phyloP scores from a whole-genome alignment of 1,140 invertebrate species.

The Tribolium castaneum region DNA sequence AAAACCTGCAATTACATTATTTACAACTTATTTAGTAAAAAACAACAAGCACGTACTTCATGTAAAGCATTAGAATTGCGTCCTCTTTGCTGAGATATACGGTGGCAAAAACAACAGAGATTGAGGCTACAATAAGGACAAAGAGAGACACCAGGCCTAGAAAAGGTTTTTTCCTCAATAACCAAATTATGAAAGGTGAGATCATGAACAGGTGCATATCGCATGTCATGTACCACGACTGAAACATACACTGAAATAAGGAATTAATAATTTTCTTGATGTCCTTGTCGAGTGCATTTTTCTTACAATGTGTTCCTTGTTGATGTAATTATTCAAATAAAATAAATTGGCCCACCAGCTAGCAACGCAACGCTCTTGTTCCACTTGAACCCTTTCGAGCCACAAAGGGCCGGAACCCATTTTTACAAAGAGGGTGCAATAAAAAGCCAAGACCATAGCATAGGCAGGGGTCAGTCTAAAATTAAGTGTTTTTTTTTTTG shows the following conservation, averaged over 20 bases:
- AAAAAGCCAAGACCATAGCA: constrained; percentile 74
- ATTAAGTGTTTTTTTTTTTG: constrained; percentile 35
- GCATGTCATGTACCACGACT: constrained; percentile 90
- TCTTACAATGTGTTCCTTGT: constrained; percentile 73
- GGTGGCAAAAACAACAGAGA: constrained; percentile 72
- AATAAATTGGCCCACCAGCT: constrained; percentile 89
- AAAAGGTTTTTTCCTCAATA: constrained; percentile 74
- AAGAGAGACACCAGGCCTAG: constrained; percentile 69
- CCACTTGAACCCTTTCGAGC: constrained; percentile 69
- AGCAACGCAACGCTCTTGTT: constrained; percentile 74
- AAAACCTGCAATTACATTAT: constrained; percentile 66
- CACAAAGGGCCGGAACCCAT: constrained; percentile 77
- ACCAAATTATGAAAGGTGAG: constrained; percentile 79
- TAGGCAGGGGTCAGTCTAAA: constrained; percentile 78
- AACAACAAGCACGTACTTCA: constrained; percentile 67
- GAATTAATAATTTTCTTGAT: constrained; percentile 3
- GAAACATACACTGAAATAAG: constrained; percentile 82
- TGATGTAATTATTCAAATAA: constrained; percentile 87
- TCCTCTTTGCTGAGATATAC: constrained; percentile 71
- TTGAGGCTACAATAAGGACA: constrained; percentile 67
- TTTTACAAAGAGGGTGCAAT: constrained; percentile 76
- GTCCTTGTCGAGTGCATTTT: neutral
- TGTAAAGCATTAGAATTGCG: constrained; percentile 74
- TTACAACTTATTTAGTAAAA: neutral
- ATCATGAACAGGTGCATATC: constrained; percentile 88